Percentiles rank a stretch among this genome's conserved stretches.
These are phyloP conservation scores for Bombus breviceps DNA, from an alignment of 1,140 invertebrate genomes.

Conservation along the genomic window DNA sequence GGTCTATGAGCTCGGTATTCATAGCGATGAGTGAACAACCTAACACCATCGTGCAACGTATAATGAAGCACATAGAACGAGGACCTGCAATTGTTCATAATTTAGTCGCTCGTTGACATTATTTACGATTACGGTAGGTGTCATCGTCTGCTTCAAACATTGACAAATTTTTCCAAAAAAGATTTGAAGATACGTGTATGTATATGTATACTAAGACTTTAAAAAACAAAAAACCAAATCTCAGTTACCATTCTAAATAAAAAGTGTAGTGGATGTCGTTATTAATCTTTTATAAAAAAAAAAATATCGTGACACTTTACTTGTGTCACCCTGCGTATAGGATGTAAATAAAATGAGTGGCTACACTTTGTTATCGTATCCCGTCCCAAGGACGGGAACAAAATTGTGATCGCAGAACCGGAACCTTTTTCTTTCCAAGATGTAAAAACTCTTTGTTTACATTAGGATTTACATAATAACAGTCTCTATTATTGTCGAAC, in stretches of 20 bases:
- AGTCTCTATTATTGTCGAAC: background rate
- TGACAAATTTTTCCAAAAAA: background rate
- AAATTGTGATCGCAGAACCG: background rate
- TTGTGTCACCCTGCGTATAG: background rate
- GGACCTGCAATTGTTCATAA: background rate
- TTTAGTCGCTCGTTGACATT: background rate
- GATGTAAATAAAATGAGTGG: background rate
- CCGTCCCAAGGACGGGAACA: background rate
- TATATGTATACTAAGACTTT: no score
- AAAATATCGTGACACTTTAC: no score
- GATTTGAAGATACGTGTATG: no score
- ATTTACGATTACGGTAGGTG: background rate
- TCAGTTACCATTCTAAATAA: no score
- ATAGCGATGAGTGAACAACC: slow-evolving; percentile 20
- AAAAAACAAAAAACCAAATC: no score
- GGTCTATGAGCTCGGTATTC: slow-evolving; percentile 6
- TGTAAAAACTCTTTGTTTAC: background rate
- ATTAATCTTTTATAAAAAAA: no score
- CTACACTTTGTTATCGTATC: background rate
- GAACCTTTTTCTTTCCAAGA: background rate
- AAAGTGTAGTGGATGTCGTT: no score
- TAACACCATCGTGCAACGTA: background rate
- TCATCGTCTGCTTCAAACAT: background rate
- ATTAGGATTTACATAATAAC: background rate
- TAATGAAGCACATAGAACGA: background rate